Conservation (phyloP, 2,888 invertebrate species). For the Drosophila nr. medialis region DNA sequence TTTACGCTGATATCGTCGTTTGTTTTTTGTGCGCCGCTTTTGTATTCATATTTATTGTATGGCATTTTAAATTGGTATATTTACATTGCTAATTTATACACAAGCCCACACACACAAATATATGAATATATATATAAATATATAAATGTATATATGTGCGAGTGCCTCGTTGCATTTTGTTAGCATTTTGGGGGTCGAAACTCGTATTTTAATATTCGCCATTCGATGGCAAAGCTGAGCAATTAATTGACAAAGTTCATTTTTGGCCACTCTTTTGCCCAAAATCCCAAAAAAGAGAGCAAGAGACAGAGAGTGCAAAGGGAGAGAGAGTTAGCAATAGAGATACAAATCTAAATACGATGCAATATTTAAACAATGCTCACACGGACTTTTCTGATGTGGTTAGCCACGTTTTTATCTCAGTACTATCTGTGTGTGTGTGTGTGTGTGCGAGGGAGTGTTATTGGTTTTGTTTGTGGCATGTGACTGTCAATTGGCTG, state of each 20-base stretch:
- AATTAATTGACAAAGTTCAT: constrained; percentile 80
- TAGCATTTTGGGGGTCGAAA: constrained; percentile 38
- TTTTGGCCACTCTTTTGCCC: constrained; percentile 55
- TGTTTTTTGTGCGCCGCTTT: constrained; percentile 71
- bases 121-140: neutral
- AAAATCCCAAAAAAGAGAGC: neutral
- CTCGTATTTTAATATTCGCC: constrained; percentile 47
- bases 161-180: constrained; percentile 24
- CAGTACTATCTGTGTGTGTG: constrained; percentile 30
- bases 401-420: constrained; percentile 62
- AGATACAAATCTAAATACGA: constrained; percentile 40
- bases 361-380: constrained; percentile 71
- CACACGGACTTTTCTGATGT: constrained; percentile 54
- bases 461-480: constrained; percentile 68
- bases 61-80: constrained; percentile 79
- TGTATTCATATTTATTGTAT: constrained; percentile 79
- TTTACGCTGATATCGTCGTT: constrained; percentile 79
- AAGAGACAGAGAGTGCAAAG: neutral
- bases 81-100: constrained; percentile 77
- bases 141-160: neutral
- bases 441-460: constrained; percentile 31
- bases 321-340: neutral
- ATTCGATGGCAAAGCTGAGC: constrained; percentile 66
- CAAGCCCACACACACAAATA: constrained; percentile 22
- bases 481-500: constrained; percentile 75